phyloP scores from a whole-genome alignment of 2,113 vertebrate genomes.

The Tiliqua scincoides region DNA sequence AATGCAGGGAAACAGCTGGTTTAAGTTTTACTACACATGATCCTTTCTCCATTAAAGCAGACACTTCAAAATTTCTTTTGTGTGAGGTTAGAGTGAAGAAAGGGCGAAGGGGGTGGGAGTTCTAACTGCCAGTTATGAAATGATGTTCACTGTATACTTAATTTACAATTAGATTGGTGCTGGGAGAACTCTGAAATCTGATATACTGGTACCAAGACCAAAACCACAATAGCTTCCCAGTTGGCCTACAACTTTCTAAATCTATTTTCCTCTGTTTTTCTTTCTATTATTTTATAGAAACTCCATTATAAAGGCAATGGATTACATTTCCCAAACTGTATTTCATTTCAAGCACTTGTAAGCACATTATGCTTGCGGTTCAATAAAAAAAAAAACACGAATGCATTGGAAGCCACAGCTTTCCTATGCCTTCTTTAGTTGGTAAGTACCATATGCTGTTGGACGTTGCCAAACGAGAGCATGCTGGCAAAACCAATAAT shows the following conservation, averaged over 20 bases:
- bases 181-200: conserved; percentile 44
- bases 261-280: conserved; percentile 51
- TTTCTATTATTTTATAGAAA: conserved; percentile 60
- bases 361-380: conserved; percentile 49
- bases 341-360: conserved; percentile 63
- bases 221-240: conserved; percentile 56
- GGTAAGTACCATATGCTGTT: conserved; percentile 11
- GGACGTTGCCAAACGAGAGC: conserved; percentile 41
- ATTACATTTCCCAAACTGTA: conserved; percentile 53
- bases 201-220: conserved; percentile 46
- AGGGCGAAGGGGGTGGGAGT: conserved; percentile 61
- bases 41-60: conserved; percentile 65
- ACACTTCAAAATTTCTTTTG: conserved; percentile 65
- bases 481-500: conserved; percentile 50
- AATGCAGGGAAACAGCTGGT: conserved; percentile 70
- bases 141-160: conserved; percentile 51
- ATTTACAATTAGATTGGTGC: conserved; percentile 52
- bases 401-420: background rate
- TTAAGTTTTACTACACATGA: conserved; percentile 70
- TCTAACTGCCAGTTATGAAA: conserved; percentile 61
- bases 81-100: conserved; percentile 66
- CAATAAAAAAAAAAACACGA: conserved; percentile 21
- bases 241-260: conserved; percentile 56
- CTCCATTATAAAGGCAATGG: conserved; percentile 50
- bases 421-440: conserved; percentile 45